Evolutionary conservation across 2,888 invertebrate species (phyloP), one percentile per base, ranked within the genome.

Genomic region (Rhorus exstirpatorius): DNA sequence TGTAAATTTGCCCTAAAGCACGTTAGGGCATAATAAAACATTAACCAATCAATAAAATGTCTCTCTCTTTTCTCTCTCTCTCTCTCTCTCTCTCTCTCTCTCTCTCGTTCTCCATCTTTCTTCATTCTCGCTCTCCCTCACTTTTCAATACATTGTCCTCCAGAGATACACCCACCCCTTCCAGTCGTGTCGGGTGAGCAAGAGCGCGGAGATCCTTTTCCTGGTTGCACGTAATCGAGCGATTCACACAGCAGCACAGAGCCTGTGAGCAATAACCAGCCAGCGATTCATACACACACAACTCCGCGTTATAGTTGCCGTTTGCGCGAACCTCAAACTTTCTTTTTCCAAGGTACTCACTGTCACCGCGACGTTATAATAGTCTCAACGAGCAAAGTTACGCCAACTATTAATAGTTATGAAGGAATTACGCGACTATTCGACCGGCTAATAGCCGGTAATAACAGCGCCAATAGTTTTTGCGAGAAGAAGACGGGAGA

Each of bases 291-390:
- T 58, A 60, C 46, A 76, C 46, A 58, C 58, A 83, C 82, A 58
- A 71, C 26, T 55, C 60, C 79, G 38, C 51, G 1, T 0, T 38
- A 14, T 60, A 46, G 60, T 44, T 74, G 78, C 74, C 46, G 55
- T 78, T 71, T 63, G 65, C 60, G 75, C 67, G 75, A 83, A 76
- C 79, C 76, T 71, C 82, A 49, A 79, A 83, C 83, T 83, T 83
- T 83, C 83, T 81, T 83, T 83, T 83, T 81, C 83, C 83, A 83
- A 83, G 83, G 81, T 83, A 81, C 79, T 79, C 81, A 81, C 83
- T 83, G 83, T 83, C 83, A 83, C 81, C 78, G 77, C 70, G 67
- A 65, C 78, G 65, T 71, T 79, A 79, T 71, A 76, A 79, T 75
- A 79, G 53, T 75, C 58, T 19, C 70, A 58, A 72, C 78, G 71